A percentile compares a stretch with the other conserved stretches of the same genome.
Conservation (phyloP, 2,888 invertebrate genomes). For the Eupithecia abbreviata region DNA sequence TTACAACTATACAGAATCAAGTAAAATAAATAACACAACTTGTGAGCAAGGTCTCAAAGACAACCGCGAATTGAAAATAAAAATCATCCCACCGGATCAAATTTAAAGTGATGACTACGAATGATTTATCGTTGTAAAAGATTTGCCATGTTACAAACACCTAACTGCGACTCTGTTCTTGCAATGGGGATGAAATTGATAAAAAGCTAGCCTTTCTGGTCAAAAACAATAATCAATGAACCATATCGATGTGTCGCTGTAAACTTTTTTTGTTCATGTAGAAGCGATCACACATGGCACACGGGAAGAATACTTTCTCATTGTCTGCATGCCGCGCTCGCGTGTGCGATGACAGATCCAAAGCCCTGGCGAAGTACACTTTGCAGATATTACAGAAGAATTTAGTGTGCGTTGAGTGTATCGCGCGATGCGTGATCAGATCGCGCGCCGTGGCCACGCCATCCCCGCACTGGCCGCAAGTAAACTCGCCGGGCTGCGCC, state of each 20-base stretch:
- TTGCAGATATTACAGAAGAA: conserved; percentile 85
- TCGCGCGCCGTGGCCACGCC: conserved; percentile 82
- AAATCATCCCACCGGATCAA: conserved; percentile 20
- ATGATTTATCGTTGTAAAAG: conserved; percentile 33
- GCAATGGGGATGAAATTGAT: not conserved
- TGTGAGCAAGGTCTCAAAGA: conserved; percentile 71
- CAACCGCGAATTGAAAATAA: conserved; percentile 47
- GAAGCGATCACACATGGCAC: conserved; percentile 84
- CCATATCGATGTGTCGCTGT: conserved; percentile 81
- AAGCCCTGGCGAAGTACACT: conserved; percentile 76
- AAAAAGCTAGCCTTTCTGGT: not conserved
- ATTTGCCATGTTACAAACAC: conserved; percentile 23
- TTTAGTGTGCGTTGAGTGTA: conserved; percentile 79
- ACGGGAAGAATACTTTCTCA: conserved; percentile 83
- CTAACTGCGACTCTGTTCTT: conserved; percentile 10
- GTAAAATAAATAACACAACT: conserved; percentile 72
- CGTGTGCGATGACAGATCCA: conserved; percentile 77
- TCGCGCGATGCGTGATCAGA: conserved; percentile 82
- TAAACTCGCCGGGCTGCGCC: conserved; percentile 76
- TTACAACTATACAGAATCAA: conserved; percentile 57
- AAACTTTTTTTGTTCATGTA: conserved; percentile 83
- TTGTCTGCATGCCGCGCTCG: conserved; percentile 79
- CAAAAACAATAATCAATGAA: conserved; percentile 68
- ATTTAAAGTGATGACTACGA: conserved; percentile 14
- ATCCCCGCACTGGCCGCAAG: conserved; percentile 83